These are phyloP conservation scores for Euplagia quadripunctaria DNA, from an alignment of 2,888 invertebrate genomes.

Conservation along the genomic window DNA sequence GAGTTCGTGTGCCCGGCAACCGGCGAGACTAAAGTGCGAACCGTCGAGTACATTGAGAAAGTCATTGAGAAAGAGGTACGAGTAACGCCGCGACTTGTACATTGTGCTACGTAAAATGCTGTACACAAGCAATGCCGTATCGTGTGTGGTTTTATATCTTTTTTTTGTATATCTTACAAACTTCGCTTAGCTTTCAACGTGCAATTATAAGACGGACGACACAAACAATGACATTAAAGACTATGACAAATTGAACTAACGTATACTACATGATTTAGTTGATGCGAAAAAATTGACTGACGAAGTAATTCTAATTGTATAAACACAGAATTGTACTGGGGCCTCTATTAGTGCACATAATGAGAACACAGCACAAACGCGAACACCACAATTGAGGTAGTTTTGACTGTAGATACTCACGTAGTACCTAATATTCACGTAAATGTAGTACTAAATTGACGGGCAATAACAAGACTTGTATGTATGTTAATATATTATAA, in stretches of 20 bases:
- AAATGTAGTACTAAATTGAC: slow-evolving; percentile 46
- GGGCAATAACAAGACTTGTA: slow-evolving; percentile 28
- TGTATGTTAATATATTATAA: slow-evolving; percentile 18
- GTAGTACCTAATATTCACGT: slow-evolving; percentile 52
- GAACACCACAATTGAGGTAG: slow-evolving; percentile 59
- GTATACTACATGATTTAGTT: slow-evolving; percentile 19
- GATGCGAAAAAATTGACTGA: slow-evolving; percentile 48
- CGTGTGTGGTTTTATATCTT: slow-evolving; percentile 76
- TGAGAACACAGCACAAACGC: slow-evolving; percentile 55
- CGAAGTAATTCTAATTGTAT: slow-evolving; percentile 53
- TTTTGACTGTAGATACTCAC: slow-evolving; percentile 55
- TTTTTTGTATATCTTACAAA: slow-evolving; percentile 70
- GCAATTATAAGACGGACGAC: slow-evolving; percentile 60
- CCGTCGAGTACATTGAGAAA: slow-evolving; percentile 97
- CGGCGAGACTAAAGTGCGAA: slow-evolving; percentile 95
- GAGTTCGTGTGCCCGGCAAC: slow-evolving; percentile 95
- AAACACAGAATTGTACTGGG: slow-evolving; percentile 60
- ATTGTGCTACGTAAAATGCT: slow-evolving; percentile 79
- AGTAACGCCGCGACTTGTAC: slow-evolving; percentile 74
- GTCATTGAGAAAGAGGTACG: slow-evolving; percentile 98
- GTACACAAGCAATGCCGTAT: slow-evolving; percentile 83
- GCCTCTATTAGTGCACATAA: slow-evolving; percentile 59
- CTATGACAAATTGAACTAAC: slow-evolving; percentile 37
- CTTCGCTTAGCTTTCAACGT: slow-evolving; percentile 83
- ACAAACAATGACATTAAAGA: slow-evolving; percentile 39